Evolutionary conservation across 1,140 invertebrate species (phyloP), one percentile per base, ranked within the genome.

Genomic region (Platorchestia sp.): DNA sequence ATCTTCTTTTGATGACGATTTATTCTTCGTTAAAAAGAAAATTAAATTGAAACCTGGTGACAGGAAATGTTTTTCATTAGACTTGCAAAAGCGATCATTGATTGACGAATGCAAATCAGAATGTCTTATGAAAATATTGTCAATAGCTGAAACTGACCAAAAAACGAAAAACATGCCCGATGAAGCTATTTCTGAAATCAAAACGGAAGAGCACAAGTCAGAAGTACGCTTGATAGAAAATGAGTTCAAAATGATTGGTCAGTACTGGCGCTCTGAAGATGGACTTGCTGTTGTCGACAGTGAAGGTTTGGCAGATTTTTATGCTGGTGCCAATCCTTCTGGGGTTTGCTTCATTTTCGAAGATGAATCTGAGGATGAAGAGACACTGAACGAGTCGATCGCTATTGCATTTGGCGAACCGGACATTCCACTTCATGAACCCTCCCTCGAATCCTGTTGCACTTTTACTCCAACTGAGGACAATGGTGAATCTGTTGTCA

Each of bases 311-410:
- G 96, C 95, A 59, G 95, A 96, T 45, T 96, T 96, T 86, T 93
- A 96, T 51, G 86, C 95, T 47, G 95, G 95, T 51, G 95, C 95
- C 42, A 95, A 95, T 7, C 95, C 96, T 53, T 95, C 89, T 89
- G 95, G 95, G 45, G 95, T 96, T 51, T 95, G 96, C 90, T 95
- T 96, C 90, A 96, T 96, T 53, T 96, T 96, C 44, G 96, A 96
- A 86, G 96, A 96, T n/a, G 96, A 96, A 87, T 75, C 86, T 51
- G 95, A 96, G 27, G 96, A 96, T 45, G 95, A 95, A 51, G n/a
- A 42, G 16, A 22, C n/a, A 51, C 47, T 51, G 45, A 86, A 19
- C 16, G 93, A 43, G 41, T 59, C 86, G 40, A 59, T 95, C 44
- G 91, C 41, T 44, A 40, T 45, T 42, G 87, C 43, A 89, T 89